A percentile compares a stretch with the other conserved stretches of the same genome.
phyloP scores from a whole-genome alignment of 1,140 invertebrate species.

The Anagrus nilaparvatae region DNA sequence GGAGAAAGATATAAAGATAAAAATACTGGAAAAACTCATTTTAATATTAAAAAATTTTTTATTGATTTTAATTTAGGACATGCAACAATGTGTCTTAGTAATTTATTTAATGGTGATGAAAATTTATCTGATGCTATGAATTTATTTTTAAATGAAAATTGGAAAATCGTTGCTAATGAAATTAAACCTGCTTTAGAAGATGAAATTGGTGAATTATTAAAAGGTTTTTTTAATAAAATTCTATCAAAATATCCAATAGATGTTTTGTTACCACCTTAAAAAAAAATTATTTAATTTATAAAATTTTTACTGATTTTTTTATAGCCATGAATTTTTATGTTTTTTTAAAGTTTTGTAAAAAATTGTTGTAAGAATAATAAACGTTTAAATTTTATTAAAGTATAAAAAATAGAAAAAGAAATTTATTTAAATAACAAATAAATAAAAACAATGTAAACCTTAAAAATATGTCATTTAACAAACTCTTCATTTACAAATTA shows the following conservation, averaged over 20 bases:
- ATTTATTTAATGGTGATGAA: constrained; percentile 59
- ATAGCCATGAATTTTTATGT: too few relatives aligned
- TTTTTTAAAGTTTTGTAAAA: too few relatives aligned
- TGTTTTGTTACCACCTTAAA: constrained; percentile 29
- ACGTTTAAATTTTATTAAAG: too few relatives aligned
- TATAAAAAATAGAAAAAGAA: too few relatives aligned
- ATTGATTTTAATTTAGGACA: constrained; percentile 51
- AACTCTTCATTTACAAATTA: too few relatives aligned
- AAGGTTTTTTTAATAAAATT: constrained; percentile 47
- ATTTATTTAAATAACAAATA: too few relatives aligned
- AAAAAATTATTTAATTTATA: too few relatives aligned
- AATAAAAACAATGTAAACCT: too few relatives aligned
- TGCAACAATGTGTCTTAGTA: constrained; percentile 51
- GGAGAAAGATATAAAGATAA: constrained; percentile 42
- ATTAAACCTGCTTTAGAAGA: constrained; percentile 48
- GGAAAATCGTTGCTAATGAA: constrained; percentile 49
- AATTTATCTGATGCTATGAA: constrained; percentile 51
- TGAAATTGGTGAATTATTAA: constrained; percentile 42
- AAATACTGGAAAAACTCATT: constrained; percentile 38
- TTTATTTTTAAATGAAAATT: constrained; percentile 54
- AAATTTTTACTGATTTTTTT: too few relatives aligned
- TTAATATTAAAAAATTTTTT: constrained; percentile 50
- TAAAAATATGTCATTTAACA: too few relatives aligned
- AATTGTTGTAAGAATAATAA: too few relatives aligned
- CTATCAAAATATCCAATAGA: constrained; percentile 35